Evolutionary conservation across 2,797 vertebrate genomes (phyloP).

Genomic region (Sarcoramphus papa): DNA sequence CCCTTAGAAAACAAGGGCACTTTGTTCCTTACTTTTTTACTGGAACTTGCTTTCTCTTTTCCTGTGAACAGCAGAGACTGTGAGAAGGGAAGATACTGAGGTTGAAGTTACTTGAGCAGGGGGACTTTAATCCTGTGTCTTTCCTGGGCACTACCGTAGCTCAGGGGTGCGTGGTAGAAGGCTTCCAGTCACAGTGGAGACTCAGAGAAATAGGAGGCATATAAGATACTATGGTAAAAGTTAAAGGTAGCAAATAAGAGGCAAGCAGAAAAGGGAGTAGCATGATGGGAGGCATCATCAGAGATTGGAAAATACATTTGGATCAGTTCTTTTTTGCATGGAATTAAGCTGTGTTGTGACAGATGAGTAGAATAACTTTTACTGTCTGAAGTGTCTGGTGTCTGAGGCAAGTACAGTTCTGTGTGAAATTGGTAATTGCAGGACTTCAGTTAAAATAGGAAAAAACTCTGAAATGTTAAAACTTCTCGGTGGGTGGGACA

Average conservation of each 20-base stretch:
- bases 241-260: neutral
- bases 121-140: neutral
- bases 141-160: neutral
- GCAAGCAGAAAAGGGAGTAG: neutral
- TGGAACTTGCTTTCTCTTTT: neutral
- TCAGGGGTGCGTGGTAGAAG: neutral
- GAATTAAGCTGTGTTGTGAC: neutral
- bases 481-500: neutral
- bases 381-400: neutral
- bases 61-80: neutral
- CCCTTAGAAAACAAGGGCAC: neutral
- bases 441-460: neutral
- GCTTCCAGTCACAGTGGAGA: neutral
- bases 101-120: neutral
- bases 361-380: neutral
- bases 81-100: neutral
- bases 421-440: neutral
- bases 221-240: neutral
- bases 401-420: neutral
- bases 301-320: neutral
- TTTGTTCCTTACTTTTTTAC: neutral
- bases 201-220: fast-evolving
- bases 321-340: neutral
- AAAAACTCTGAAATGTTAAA: neutral
- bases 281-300: neutral